A percentile compares a stretch with the other conserved stretches of the same genome.
These are phyloP conservation scores for Sorex maritimensis DNA, from an alignment of 2,797 vertebrate species.

Conservation along the genomic window DNA sequence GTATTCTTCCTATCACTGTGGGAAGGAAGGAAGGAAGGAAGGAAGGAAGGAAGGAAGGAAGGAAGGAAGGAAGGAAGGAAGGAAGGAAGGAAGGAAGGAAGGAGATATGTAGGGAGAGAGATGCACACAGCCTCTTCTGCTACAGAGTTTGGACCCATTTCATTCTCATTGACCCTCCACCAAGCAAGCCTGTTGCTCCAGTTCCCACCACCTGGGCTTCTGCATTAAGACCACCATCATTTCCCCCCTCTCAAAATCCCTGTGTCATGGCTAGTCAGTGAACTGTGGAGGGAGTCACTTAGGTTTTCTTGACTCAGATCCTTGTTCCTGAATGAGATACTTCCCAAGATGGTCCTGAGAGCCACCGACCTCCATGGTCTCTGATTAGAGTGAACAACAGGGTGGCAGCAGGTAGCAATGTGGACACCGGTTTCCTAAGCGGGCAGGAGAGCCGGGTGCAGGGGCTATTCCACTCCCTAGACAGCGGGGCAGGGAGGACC, in stretches of 20 bases:
- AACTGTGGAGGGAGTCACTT: not conserved
- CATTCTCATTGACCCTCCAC: no score
- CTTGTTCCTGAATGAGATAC: not conserved
- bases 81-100: no score
- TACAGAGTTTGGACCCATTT: no score
- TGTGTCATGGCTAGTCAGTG: not conserved
- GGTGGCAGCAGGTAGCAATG: not conserved
- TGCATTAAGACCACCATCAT: no score
- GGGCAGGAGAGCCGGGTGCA: not conserved
- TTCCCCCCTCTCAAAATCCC: no score
- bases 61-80: no score
- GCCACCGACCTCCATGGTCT: not conserved
- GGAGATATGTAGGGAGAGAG: no score
- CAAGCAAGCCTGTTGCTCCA: no score
- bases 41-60: not conserved
- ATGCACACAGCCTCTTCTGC: no score
- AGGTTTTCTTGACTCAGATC: not conserved
- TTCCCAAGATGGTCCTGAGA: conserved; percentile 18
- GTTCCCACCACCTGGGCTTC: no score
- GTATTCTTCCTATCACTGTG: not conserved
- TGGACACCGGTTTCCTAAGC: not conserved
- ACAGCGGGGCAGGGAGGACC: not conserved
- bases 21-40: not conserved
- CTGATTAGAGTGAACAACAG: not conserved
- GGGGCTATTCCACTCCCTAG: not conserved